phyloP scores from a whole-genome alignment of 2,888 invertebrate species.

The Pseudococcus jackbeardsleyi region DNA sequence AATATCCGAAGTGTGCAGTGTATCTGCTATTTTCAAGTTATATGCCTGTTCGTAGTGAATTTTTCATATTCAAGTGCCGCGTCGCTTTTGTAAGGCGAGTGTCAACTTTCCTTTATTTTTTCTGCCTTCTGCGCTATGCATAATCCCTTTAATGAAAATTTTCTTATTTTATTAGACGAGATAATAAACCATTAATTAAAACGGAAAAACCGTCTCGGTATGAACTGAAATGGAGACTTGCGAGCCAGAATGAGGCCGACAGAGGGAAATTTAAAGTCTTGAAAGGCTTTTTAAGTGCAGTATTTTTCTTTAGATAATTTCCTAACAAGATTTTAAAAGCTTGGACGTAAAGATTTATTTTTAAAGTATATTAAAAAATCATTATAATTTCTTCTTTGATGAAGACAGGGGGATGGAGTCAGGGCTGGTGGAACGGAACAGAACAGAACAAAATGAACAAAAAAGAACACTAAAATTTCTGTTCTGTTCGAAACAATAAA shows the following conservation, averaged over 20 bases:
- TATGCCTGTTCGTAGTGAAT: not conserved
- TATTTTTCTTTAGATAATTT: conserved; percentile 8
- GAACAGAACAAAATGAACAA: too few relatives aligned
- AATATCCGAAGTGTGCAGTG: not conserved
- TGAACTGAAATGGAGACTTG: not conserved
- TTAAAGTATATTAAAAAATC: not conserved
- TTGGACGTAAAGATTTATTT: not conserved
- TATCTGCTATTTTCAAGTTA: not conserved
- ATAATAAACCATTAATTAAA: conserved; percentile 23
- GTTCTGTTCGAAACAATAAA: too few relatives aligned
- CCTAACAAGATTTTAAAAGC: conserved; percentile 25
- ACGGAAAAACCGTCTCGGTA: not conserved
- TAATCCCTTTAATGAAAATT: not conserved
- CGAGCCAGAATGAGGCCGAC: not conserved
- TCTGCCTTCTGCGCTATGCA: not conserved
- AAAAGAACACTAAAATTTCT: too few relatives aligned
- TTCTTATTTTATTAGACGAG: conserved; percentile 10
- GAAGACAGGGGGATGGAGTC: not conserved
- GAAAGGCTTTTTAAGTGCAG: not conserved
- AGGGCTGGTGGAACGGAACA: too few relatives aligned
- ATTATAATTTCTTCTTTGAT: not conserved
- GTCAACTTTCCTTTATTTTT: not conserved
- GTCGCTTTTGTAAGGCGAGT: not conserved
- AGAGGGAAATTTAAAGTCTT: not conserved
- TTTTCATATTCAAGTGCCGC: not conserved